Percentiles rank a stretch among this genome's conserved stretches.
phyloP scores from a whole-genome alignment of 2,888 invertebrate genomes.

The Dexiosoma caninum region DNA sequence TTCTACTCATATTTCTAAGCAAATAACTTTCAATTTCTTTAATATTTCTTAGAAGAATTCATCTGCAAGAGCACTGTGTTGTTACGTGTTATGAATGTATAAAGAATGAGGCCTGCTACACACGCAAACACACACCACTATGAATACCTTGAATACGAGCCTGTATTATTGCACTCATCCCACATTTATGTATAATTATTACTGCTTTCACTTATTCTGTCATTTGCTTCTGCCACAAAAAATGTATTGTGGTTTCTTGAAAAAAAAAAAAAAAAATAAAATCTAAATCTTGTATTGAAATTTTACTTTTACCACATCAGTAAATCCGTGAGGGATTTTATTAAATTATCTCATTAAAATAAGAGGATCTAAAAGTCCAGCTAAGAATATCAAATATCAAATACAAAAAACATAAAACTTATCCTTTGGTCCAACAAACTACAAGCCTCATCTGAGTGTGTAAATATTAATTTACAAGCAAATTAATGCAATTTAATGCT shows the following conservation, averaged over 20 bases:
- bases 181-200: not conserved
- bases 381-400: too few relatives aligned
- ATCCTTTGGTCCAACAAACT: too few relatives aligned
- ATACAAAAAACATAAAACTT: too few relatives aligned
- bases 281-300: too few relatives aligned
- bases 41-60: not conserved
- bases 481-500: too few relatives aligned
- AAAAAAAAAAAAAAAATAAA: not conserved
- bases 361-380: too few relatives aligned
- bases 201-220: not conserved
- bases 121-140: not conserved
- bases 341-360: too few relatives aligned
- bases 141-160: not conserved
- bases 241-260: not conserved
- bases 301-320: too few relatives aligned
- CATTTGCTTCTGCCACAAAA: not conserved
- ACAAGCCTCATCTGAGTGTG: too few relatives aligned
- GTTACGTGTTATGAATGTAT: not conserved
- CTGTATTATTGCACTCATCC: not conserved
- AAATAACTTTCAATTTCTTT: not conserved
- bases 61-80: not conserved
- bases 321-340: too few relatives aligned
- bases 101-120: not conserved
- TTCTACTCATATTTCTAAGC: not conserved
- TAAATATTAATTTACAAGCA: too few relatives aligned